phyloP scores from a whole-genome alignment of 2,113 vertebrate species.

The Colinus virginianus region DNA sequence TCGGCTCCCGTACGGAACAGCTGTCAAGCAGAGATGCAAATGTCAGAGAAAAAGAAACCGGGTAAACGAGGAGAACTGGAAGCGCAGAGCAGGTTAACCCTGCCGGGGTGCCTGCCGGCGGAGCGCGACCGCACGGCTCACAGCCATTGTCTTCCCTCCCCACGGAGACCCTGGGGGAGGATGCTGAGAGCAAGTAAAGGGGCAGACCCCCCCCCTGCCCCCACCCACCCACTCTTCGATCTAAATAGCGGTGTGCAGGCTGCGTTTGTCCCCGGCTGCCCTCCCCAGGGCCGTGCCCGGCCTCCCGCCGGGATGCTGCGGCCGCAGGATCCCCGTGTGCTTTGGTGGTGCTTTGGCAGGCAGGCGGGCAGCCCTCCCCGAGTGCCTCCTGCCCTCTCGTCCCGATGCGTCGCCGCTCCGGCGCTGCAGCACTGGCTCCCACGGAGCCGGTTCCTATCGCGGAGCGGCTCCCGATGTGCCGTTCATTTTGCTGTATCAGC shows the following conservation, averaged over 20 bases:
- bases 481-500: constrained; percentile 57
- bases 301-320: background rate
- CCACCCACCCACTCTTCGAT: background rate
- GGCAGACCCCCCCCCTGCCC: background rate
- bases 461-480: constrained; percentile 37
- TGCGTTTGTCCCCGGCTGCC: background rate
- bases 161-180: background rate
- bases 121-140: background rate
- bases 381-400: background rate
- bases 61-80: constrained; percentile 64
- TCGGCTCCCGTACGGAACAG: background rate
- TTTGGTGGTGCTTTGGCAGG: background rate
- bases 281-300: background rate
- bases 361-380: background rate
- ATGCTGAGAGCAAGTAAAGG: background rate
- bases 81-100: constrained; percentile 28
- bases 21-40: constrained; percentile 39
- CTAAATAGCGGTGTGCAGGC: background rate
- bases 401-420: constrained; percentile 36
- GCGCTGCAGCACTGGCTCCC: constrained; percentile 22
- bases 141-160: constrained; percentile 5
- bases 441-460: too few relatives aligned
- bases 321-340: background rate
- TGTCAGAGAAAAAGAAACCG: background rate
- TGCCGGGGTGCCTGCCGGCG: constrained; percentile 39